Evolutionary conservation across 2,113 vertebrate species (phyloP).

Genomic region (Motacilla tschutschensis): DNA sequence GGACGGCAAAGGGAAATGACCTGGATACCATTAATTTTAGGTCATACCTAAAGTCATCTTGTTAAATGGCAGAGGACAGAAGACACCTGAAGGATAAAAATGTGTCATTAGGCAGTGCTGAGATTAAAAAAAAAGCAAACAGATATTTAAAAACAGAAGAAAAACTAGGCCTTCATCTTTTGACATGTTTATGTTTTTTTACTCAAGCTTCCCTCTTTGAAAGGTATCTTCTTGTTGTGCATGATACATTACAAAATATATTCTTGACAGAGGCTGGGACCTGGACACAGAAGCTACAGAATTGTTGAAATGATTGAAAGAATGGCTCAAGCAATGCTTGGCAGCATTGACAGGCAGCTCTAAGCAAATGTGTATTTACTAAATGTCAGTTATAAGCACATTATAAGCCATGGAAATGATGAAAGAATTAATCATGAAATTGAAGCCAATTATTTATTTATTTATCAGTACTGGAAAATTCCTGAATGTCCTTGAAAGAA

Average conservation of each 20-base stretch:
- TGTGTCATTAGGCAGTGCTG: not conserved
- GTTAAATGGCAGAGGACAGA: not conserved
- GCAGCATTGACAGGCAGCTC: not conserved
- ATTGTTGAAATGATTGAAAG: not conserved
- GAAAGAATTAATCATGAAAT: not conserved
- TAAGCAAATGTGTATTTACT: not conserved
- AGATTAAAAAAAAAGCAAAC: not conserved
- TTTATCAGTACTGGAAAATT: not conserved
- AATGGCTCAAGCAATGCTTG: not conserved
- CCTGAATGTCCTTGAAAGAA: not conserved
- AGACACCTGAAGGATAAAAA: not conserved
- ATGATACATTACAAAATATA: not conserved
- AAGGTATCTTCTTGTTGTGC: not conserved
- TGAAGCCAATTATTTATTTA: not conserved
- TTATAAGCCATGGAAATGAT: not conserved
- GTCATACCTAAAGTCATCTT: not conserved
- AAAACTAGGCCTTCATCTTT: not conserved
- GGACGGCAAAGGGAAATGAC: not conserved
- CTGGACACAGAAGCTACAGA: not conserved
- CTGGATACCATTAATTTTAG: not conserved
- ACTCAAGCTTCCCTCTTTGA: not conserved
- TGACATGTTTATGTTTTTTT: accelerated
- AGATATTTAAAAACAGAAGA: not conserved
- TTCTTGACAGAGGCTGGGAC: not conserved
- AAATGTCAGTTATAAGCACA: not conserved